A percentile compares a stretch with the other conserved stretches of the same genome.
phyloP scores from a whole-genome alignment of 2,888 invertebrate genomes.

The Scaptomyza cyrtandrae region DNA sequence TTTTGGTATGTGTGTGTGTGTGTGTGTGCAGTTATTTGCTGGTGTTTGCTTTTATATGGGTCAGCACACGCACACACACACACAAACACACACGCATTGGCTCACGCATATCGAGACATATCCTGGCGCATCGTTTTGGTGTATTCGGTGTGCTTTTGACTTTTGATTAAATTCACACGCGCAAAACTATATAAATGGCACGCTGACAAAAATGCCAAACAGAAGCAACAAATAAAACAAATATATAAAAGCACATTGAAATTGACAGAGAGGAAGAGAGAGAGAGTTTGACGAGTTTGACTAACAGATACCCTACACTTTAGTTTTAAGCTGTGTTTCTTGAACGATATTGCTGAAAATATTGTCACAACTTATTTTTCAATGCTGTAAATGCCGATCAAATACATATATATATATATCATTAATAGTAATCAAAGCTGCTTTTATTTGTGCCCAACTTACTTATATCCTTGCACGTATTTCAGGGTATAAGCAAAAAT shows the following conservation, averaged over 20 bases:
- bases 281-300: neutral
- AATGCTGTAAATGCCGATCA: no score
- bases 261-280: no score
- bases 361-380: no score
- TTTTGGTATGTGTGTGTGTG: slow-evolving; percentile 34
- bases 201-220: slow-evolving; percentile 18
- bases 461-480: neutral
- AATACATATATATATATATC: no score
- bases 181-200: slow-evolving; percentile 57
- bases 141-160: slow-evolving; percentile 58
- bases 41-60: slow-evolving; percentile 64
- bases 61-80: slow-evolving; percentile 43
- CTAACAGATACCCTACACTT: neutral
- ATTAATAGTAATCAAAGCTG: no score
- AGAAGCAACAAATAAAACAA: slow-evolving; percentile 8
- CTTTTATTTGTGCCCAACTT: no score
- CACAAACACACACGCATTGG: slow-evolving; percentile 27
- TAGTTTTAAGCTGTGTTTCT: no score
- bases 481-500: slow-evolving; percentile 2
- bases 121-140: slow-evolving; percentile 38
- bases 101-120: slow-evolving; percentile 42
- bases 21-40: slow-evolving; percentile 58
- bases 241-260: neutral
- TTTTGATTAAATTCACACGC: slow-evolving; percentile 77
- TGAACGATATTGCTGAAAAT: no score